Evolutionary conservation across 1,140 invertebrate genomes (phyloP).

Genomic region (Drosophila sp.): DNA sequence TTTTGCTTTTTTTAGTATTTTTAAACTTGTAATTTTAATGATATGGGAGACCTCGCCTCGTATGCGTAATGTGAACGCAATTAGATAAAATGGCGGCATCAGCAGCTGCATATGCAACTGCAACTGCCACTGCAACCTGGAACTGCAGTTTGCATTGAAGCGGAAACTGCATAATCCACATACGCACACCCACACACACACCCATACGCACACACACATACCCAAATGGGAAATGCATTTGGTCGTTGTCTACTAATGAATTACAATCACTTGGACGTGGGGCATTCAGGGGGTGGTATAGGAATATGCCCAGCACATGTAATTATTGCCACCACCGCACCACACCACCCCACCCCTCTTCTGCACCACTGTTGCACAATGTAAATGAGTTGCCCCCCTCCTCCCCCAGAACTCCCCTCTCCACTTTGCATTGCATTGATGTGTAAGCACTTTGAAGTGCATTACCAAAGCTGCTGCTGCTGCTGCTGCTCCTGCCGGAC

Average conservation of each 20-base stretch:
- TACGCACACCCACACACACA: slow-evolving; percentile 26
- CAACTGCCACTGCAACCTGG: slow-evolving; percentile 27
- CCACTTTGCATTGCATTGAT: slow-evolving; percentile 48
- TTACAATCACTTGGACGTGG: slow-evolving; percentile 69
- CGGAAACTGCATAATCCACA: slow-evolving; percentile 78
- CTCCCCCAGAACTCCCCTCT: background rate
- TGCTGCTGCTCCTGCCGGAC: slow-evolving; percentile 33
- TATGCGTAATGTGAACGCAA: slow-evolving; percentile 71
- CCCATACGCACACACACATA: slow-evolving; percentile 28
- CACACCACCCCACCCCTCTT: background rate
- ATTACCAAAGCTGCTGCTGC: slow-evolving; percentile 70
- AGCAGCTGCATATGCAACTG: slow-evolving; percentile 43
- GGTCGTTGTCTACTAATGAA: slow-evolving; percentile 79
- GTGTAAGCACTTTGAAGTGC: slow-evolving; percentile 80
- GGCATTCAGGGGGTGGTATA: background rate
- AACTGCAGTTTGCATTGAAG: slow-evolving; percentile 70
- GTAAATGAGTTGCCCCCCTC: slow-evolving; percentile 53
- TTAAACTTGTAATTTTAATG: slow-evolving; percentile 69
- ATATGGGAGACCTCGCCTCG: slow-evolving; percentile 62
- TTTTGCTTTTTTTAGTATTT: slow-evolving; percentile 27
- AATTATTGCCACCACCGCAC: slow-evolving; percentile 62
- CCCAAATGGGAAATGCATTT: slow-evolving; percentile 69
- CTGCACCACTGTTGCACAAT: slow-evolving; percentile 41
- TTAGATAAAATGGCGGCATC: slow-evolving; percentile 76
- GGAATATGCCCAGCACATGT: slow-evolving; percentile 54